Percentiles rank a stretch among this genome's conserved stretches.
Conservation (phyloP, 2,797 vertebrate species). For the Catostomus latipinnis region DNA sequence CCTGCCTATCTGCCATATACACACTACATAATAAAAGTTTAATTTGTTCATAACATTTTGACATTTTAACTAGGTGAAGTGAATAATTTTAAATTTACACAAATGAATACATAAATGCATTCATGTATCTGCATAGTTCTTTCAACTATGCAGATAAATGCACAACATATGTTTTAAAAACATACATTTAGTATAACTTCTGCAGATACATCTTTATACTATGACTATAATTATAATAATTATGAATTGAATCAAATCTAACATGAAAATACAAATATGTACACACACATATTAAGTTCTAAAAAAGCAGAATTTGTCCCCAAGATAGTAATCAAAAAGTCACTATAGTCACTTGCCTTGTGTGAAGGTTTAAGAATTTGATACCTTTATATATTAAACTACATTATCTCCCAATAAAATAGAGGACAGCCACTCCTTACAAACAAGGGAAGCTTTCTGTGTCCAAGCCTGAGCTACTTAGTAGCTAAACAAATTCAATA, state of each 20-base stretch:
- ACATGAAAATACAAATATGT: no score
- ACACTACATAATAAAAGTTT: not conserved
- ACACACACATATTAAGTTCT: no score
- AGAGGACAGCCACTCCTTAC: not conserved
- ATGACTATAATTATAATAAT: no score
- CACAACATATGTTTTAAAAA: no score
- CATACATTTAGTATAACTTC: no score
- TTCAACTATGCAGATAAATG: no score
- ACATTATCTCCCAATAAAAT: conserved; percentile 1
- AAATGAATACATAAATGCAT: no score
- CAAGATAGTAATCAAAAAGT: no score
- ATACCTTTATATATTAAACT: not conserved
- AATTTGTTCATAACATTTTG: not conserved
- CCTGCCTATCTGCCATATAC: conserved; percentile 34
- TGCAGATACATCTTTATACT: no score
- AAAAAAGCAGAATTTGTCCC: no score
- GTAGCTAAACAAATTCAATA: conserved; percentile 20
- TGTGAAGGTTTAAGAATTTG: not conserved
- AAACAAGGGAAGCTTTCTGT: not conserved
- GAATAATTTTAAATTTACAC: not conserved
- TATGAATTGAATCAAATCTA: no score
- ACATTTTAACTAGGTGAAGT: not conserved
- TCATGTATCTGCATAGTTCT: no score
- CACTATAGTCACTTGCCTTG: not conserved
- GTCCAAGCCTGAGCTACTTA: conserved; percentile 1